Evolutionary conservation across 1,140 invertebrate species (phyloP).

Genomic region (Euura saliciscinereae): DNA sequence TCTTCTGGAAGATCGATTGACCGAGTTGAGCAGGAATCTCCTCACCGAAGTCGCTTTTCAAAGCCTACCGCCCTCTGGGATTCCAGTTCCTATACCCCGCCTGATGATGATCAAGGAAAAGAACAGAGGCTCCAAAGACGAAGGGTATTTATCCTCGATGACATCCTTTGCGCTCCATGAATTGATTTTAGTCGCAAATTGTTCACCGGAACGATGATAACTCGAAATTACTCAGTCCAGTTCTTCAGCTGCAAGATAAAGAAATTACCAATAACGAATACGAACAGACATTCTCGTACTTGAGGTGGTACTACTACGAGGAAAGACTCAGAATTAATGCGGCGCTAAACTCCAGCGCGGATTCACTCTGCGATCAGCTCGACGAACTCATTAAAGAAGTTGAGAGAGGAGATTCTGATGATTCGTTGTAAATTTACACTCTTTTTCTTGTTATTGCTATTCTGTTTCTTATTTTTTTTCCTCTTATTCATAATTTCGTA

Average conservation of each 20-base stretch:
- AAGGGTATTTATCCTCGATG: constrained; percentile 9
- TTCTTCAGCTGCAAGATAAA: constrained; percentile 26
- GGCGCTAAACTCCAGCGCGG: constrained; percentile 17
- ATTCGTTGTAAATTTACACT: too few species aligned
- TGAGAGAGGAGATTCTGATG: neutral
- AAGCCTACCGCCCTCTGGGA: constrained; percentile 47
- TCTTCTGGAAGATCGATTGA: constrained; percentile 26
- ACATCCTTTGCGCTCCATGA: neutral
- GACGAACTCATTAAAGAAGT: constrained; percentile 12
- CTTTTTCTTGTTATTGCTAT: too few species aligned
- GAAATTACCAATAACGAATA: constrained; percentile 37
- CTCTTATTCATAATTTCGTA: too few species aligned
- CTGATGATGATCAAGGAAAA: neutral
- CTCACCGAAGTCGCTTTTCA: constrained; percentile 47
- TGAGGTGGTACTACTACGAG: constrained; percentile 40
- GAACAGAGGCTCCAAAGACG: constrained; percentile 13
- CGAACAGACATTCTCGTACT: constrained; percentile 43
- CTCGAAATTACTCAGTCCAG: constrained; percentile 28
- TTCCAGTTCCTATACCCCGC: constrained; percentile 33
- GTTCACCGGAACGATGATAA: neutral
- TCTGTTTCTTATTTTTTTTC: neutral
- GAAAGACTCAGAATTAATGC: constrained; percentile 26
- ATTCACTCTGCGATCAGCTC: constrained; percentile 24
- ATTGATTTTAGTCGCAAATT: too few species aligned
- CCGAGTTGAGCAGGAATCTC: constrained; percentile 37